Conservation (phyloP, 2,888 invertebrate genomes). For the Pachycephus smyrnensis region DNA sequence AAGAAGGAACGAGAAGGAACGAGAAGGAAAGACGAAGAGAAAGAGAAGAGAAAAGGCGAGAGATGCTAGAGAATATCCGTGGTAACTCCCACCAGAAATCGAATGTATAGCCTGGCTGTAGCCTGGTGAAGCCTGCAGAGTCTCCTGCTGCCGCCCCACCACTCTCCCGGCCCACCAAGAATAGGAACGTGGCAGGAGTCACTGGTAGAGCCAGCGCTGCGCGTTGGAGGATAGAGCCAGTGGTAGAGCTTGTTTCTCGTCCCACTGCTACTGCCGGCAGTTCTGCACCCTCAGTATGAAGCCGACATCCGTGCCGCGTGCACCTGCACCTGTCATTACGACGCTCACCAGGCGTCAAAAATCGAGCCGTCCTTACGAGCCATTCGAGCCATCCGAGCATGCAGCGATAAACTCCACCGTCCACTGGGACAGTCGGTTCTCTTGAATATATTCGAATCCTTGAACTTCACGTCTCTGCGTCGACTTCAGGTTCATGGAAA, state of each 20-base stretch:
- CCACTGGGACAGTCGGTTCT: background rate
- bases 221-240: slow-evolving; percentile 22
- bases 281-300: slow-evolving; percentile 58
- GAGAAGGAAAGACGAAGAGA: background rate
- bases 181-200: slow-evolving; percentile 25
- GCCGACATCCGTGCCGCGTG: slow-evolving; percentile 60
- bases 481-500: too few relatives aligned
- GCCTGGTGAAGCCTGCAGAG: background rate
- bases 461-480: too few relatives aligned
- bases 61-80: background rate
- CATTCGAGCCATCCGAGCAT: background rate
- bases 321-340: slow-evolving; percentile 33
- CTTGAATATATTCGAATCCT: background rate
- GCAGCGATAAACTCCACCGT: background rate
- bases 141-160: background rate
- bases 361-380: background rate
- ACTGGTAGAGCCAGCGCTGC: slow-evolving; percentile 30
- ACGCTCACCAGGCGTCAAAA: background rate
- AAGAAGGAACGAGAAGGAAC: background rate
- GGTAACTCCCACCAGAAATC: background rate
- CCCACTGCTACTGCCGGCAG: slow-evolving; percentile 44
- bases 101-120: background rate
- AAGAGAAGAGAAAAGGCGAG: slow-evolving; percentile 3
- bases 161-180: slow-evolving; percentile 19
- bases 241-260: slow-evolving; percentile 48